Evolutionary conservation across 2,888 invertebrate genomes (phyloP).

Genomic region (Epistrophe eligans): DNA sequence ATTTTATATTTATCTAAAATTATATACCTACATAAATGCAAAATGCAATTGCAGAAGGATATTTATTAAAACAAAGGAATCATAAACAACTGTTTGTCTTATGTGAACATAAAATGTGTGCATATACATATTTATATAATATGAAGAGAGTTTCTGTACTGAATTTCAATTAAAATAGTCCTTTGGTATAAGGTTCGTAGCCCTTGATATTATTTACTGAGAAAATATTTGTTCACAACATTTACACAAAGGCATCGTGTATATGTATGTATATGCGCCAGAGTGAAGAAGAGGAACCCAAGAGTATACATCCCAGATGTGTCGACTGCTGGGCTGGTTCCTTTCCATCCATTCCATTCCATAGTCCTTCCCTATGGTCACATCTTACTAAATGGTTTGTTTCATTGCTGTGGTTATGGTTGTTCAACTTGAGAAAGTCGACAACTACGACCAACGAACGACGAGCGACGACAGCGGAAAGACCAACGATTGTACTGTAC

Average conservation of each 20-base stretch:
- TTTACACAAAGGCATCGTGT: constrained; percentile 28
- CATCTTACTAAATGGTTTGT: constrained; percentile 53
- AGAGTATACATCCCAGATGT: constrained; percentile 27
- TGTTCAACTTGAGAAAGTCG: constrained; percentile 6
- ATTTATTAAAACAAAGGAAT: constrained; percentile 61
- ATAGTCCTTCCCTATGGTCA: constrained; percentile 20
- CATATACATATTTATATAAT: background rate
- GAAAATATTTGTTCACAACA: constrained; percentile 57
- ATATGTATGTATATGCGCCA: background rate
- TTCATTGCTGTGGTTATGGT: constrained; percentile 45
- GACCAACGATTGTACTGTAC: background rate
- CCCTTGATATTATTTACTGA: constrained; percentile 31
- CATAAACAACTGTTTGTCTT: constrained; percentile 56
- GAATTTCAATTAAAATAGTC: constrained; percentile 69
- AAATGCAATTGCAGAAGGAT: constrained; percentile 50
- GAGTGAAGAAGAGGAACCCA: constrained; percentile 1
- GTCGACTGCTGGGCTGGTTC: background rate
- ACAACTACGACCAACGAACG: no score
- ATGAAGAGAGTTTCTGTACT: constrained; percentile 33
- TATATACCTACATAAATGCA: constrained; percentile 7
- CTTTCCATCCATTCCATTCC: background rate
- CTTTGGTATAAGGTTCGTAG: constrained; percentile 6
- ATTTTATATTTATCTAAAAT: constrained; percentile 1
- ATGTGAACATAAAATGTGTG: constrained; percentile 6
- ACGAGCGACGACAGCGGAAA: background rate